These are phyloP conservation scores for Megathymus violae DNA, from an alignment of 1,140 invertebrate genomes.

Conservation along the genomic window DNA sequence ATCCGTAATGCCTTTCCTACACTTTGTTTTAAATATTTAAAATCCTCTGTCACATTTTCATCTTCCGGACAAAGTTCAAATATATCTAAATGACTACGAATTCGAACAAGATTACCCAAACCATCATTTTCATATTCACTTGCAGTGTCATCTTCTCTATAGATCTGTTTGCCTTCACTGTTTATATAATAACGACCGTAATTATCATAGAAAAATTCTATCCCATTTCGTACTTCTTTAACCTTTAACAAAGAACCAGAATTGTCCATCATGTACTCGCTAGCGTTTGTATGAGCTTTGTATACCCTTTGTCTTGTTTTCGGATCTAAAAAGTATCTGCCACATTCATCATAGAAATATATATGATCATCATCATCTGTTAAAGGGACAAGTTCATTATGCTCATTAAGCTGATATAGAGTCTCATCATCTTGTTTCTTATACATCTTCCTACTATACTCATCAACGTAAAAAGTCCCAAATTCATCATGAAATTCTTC, in stretches of 20 bases:
- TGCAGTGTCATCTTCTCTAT: conserved; percentile 62
- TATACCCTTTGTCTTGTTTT: conserved; percentile 67
- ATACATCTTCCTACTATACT: conserved; percentile 75
- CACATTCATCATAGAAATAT: conserved; percentile 77
- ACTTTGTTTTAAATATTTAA: conserved; percentile 66
- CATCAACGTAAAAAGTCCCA: conserved; percentile 69
- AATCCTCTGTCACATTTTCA: conserved; percentile 69
- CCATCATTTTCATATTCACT: conserved; percentile 80
- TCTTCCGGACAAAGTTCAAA: conserved; percentile 70
- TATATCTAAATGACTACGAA: conserved; percentile 67
- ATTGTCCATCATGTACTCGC: conserved; percentile 76
- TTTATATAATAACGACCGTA: conserved; percentile 74
- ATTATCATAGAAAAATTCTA: conserved; percentile 68
- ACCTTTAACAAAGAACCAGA: conserved; percentile 65
- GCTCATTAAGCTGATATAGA: conserved; percentile 70
- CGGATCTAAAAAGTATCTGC: conserved; percentile 68
- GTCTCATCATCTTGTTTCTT: conserved; percentile 56
- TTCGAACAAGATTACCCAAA: conserved; percentile 74
- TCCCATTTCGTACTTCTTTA: conserved; percentile 67
- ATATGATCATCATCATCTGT: conserved; percentile 66
- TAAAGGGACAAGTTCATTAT: conserved; percentile 65
- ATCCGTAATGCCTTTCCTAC: conserved; percentile 67
- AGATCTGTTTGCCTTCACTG: conserved; percentile 69
- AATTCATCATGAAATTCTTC: conserved; percentile 74
- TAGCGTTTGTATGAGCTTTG: conserved; percentile 67